Evolutionary conservation across 2,113 vertebrate species (phyloP), one percentile per base, ranked within the genome.

Genomic region (Lophura nycthemera): DNA sequence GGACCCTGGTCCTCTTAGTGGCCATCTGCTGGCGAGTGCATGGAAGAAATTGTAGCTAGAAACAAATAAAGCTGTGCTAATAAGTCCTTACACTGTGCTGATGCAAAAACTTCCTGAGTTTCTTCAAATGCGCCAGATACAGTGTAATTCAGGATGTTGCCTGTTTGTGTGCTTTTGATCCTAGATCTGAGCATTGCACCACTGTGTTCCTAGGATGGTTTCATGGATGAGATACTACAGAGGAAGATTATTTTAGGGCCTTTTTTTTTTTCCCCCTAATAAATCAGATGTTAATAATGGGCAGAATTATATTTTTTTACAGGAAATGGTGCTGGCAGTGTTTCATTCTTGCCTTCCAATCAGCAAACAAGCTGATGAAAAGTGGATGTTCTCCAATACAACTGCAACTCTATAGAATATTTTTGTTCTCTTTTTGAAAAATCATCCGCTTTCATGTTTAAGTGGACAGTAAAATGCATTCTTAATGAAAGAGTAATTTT

Each of bases 401-500:
- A 25, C n/a, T 63, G 11, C 34, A 30, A 73, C 43, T 14, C n/a
- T 45, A 10, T 38, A 17, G 34, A 36, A 36, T 88, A 66, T 1
- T 92, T 94, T 67, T 64, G 29, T 75, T 95, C 32, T 57, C 36
- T 82, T 19, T 70, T 69, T 29, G 24, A 63, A 29, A 27, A 29
- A 64, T 89, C 79, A 83, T 21, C 70, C 9, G 2, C 48, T 81
- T 92, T 89, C 20, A 7, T 88, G 81, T 69, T 88, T 69, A 88
- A 95, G 82, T 88, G 60, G 15, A 54, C 22, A 76, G 40, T 95
- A 88, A 91, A 73, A 79, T 84, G 59, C 88, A 87, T 93, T 96
- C 67, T 76, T 95, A 45, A 57, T 70, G 47, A 38, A 93, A 89
- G n/a, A 45, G 25, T 74, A 73, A 57, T 95, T 82, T 72, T 45